phyloP scores from a whole-genome alignment of 2,797 vertebrate species.

The Sebastes cheni region DNA sequence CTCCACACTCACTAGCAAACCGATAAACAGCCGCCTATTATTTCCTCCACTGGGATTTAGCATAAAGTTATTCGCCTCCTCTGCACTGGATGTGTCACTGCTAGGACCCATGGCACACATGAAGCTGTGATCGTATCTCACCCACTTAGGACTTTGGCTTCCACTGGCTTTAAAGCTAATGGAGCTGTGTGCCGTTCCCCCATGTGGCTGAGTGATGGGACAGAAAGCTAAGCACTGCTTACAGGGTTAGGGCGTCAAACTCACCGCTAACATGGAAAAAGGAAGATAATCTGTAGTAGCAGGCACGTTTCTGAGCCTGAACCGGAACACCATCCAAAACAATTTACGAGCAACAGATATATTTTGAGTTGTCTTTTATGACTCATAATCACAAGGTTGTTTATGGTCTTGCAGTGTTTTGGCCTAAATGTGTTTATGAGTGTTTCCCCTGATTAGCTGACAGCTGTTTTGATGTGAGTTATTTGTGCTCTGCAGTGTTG shows the following conservation, averaged over 20 bases:
- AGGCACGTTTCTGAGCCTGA: neutral
- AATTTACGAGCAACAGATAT: neutral
- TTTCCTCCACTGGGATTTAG: conserved; percentile 42
- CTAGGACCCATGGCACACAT: conserved; percentile 38
- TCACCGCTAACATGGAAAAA: conserved; percentile 32
- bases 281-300: conserved; percentile 8
- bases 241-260: conserved; percentile 61
- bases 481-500: conserved; percentile 3
- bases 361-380: neutral
- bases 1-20: conserved; percentile 54
- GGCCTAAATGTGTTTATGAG: neutral
- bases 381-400: conserved; percentile 21
- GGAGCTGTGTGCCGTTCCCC: conserved; percentile 40
- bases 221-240: conserved; percentile 49
- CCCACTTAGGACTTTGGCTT: conserved; percentile 47
- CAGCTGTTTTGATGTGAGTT: conserved; percentile 11
- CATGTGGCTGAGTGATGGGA: conserved; percentile 51
- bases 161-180: conserved; percentile 49
- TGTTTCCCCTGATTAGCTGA: conserved; percentile 13
- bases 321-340: neutral
- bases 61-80: conserved; percentile 32
- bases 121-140: conserved; percentile 41
- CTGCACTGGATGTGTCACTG: conserved; percentile 31
- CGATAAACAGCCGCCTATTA: conserved; percentile 67
- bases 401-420: neutral